These are phyloP conservation scores for Rhorus exstirpatorius DNA, from an alignment of 2,888 invertebrate genomes.

Conservation along the genomic window DNA sequence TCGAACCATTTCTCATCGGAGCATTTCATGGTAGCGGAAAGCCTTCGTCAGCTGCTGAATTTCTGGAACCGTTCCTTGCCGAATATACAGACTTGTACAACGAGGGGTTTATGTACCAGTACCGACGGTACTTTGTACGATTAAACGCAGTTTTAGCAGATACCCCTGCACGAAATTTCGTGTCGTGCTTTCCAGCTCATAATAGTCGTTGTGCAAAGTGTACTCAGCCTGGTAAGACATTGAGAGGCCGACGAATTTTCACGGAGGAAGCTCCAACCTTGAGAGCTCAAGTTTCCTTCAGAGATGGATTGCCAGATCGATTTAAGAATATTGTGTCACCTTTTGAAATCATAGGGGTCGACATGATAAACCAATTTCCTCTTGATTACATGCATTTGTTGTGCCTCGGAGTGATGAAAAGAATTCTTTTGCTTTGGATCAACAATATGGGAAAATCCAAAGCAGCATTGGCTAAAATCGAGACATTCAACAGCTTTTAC, in stretches of 20 bases:
- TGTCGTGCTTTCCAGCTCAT: constrained; percentile 44
- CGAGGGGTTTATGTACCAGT: constrained; percentile 37
- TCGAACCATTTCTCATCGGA: constrained; percentile 36
- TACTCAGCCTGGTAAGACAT: constrained; percentile 26
- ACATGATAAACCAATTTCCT: constrained; percentile 53
- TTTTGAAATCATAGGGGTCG: constrained; percentile 36
- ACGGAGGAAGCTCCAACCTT: constrained; percentile 9
- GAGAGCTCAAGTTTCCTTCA: constrained; percentile 43
- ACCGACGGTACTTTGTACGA: constrained; percentile 1
- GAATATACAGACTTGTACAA: constrained; percentile 20
- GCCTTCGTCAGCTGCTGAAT: constrained; percentile 30
- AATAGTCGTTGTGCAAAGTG: constrained; percentile 60
- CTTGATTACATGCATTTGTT: constrained; percentile 63
- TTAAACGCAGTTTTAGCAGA: constrained; percentile 43
- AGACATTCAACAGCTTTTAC: constrained; percentile 8
- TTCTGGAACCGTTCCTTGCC: constrained; percentile 26
- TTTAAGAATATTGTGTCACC: constrained; percentile 30
- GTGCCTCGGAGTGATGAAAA: constrained; percentile 43
- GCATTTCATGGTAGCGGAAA: constrained; percentile 31
- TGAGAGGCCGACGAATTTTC: constrained; percentile 44
- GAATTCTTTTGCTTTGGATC: constrained; percentile 44
- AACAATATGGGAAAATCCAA: too few species aligned
- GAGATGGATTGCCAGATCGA: constrained; percentile 8
- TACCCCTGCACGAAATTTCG: constrained; percentile 57
- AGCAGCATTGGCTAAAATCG: constrained; percentile 11